phyloP scores from a whole-genome alignment of 35 echinoderm and acorn worm genomes.

The Acanthaster planci region DNA sequence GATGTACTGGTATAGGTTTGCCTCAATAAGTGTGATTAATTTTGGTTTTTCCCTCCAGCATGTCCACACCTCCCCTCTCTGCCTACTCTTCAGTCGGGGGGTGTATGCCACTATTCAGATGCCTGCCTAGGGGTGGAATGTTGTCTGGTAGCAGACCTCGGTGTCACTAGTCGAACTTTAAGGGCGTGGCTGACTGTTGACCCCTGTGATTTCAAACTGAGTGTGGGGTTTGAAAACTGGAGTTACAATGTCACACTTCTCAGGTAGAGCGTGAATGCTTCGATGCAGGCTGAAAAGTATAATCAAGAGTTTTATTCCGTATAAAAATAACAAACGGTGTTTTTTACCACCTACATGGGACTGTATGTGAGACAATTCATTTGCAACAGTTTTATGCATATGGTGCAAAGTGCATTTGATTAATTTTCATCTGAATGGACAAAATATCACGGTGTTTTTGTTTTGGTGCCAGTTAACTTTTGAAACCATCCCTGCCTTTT shows the following conservation, averaged over 20 bases:
- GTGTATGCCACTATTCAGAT: constrained; percentile 23
- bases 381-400: background rate
- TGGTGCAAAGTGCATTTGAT: no score
- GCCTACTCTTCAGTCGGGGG: background rate
- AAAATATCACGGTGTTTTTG: no score
- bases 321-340: background rate
- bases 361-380: background rate
- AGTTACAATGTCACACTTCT: constrained; percentile 21
- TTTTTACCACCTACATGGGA: background rate
- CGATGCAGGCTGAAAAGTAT: no score
- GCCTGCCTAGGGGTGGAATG: constrained; percentile 23
- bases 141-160: constrained; percentile 19
- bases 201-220: constrained; percentile 20
- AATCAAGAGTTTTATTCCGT: background rate
- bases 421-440: no score
- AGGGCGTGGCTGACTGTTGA: constrained; percentile 27
- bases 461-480: no score
- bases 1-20: background rate
- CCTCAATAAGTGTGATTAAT: background rate
- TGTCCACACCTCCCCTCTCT: background rate
- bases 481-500: no score
- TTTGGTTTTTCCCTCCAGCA: background rate
- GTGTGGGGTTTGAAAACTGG: constrained; percentile 14
- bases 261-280: background rate
- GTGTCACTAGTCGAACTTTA: background rate